Conservation (phyloP, 2,888 invertebrate genomes). For the Panopea generosa region DNA sequence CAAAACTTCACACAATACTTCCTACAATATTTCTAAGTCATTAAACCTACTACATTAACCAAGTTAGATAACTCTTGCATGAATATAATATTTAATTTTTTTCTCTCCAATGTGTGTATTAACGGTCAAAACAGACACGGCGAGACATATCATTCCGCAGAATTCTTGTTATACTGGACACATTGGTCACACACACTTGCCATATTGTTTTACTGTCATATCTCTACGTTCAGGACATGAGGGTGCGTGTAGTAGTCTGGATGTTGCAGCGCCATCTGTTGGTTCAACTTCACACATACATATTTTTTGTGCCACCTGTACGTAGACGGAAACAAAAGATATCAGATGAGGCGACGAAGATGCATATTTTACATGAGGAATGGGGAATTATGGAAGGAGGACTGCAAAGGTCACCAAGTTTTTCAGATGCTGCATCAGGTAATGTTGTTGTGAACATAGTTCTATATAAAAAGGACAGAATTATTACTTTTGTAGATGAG, state of each 20-base stretch:
- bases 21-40: no score
- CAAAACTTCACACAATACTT: no score
- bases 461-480: not conserved
- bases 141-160: no score
- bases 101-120: no score
- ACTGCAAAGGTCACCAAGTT: constrained; percentile 71
- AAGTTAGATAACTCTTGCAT: no score
- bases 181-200: no score
- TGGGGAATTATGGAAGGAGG: constrained; percentile 50
- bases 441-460: not conserved
- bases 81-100: no score
- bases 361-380: constrained; percentile 70
- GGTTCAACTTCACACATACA: constrained; percentile 96
- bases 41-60: no score
- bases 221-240: constrained; percentile 83
- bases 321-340: constrained; percentile 84
- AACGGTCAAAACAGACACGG: no score
- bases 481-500: no score
- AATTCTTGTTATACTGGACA: no score
- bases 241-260: constrained; percentile 93
- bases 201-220: no score
- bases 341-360: constrained; percentile 84
- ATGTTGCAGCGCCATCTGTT: constrained; percentile 94
- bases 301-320: constrained; percentile 90
- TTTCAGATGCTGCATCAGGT: constrained; percentile 79